phyloP scores from a whole-genome alignment of 2,797 vertebrate species.

The Danio kyathit region DNA sequence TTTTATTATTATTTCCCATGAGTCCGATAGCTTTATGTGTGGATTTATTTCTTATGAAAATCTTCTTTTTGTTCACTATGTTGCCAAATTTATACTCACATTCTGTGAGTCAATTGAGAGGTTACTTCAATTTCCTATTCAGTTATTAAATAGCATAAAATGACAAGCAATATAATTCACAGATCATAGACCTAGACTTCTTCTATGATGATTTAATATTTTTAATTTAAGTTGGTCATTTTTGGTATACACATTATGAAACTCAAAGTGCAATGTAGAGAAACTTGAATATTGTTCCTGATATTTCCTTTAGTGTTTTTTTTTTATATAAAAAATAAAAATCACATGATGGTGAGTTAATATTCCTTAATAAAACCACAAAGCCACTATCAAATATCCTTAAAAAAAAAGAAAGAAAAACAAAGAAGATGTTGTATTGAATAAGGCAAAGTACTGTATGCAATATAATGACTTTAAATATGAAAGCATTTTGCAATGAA shows the following conservation, averaged over 20 bases:
- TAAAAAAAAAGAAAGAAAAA: not conserved
- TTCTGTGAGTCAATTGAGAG: not conserved
- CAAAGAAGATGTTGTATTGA: not conserved
- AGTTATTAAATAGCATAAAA: not conserved
- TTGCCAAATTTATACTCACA: not conserved
- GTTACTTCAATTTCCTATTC: not conserved
- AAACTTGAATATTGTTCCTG: not conserved
- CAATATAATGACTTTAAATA: not conserved
- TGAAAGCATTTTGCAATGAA: slow-evolving; percentile 8
- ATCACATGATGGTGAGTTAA: not conserved
- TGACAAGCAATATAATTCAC: not conserved
- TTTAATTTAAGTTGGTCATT: not conserved
- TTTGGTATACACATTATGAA: not conserved
- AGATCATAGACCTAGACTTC: not conserved
- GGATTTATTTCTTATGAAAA: not conserved
- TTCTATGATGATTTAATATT: not conserved
- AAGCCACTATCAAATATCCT: not conserved
- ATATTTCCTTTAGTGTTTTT: not conserved
- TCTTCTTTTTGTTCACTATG: not conserved
- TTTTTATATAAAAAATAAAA: too few species aligned
- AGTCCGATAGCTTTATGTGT: too few species aligned
- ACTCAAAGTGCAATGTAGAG: too few species aligned
- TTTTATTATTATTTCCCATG: too few species aligned
- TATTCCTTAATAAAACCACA: not conserved
- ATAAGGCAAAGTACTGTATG: not conserved